Base-by-base conservation (phyloP, 2,113 vertebrate genomes). In the Chrysochloris asiatica region DNA sequence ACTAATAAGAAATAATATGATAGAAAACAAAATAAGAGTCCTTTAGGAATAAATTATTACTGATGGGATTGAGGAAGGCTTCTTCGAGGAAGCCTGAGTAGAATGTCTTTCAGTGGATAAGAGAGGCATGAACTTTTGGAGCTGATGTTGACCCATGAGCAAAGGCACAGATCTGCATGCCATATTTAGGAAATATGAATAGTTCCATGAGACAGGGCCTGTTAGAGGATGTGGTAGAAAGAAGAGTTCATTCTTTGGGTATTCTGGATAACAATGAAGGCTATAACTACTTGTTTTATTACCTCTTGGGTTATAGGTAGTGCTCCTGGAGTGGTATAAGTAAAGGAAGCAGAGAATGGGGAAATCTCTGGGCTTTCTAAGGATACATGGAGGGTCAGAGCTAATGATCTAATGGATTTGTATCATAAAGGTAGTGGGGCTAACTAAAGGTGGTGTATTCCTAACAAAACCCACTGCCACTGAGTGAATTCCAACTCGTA, bases 281-380 rank as follows among this genome's bases (percentile, higher is more conserved):
- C 78, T n/a, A n/a, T n/a, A n/a, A n/a, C n/a, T n/a, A n/a, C 12
- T 95, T 89, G 38, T 22, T 14, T 63, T 89, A 52, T 59, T 50
- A 77, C 13, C 3, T 61, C 30, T 90, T 73, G 79, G 17, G 14
- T 83, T 93, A 22, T 76, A 84, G 84, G 90, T 72, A 72, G 21
- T 67, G 36, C 85, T 54, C 12, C n/a, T 76, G 41, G 72, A 75
- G 52, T 56, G 22, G 11, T 65, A 3, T 76, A 33, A 84, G 21
- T 12, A 91, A 77, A 91, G 69, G 14, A 16, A 83, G 4, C 12
- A 81, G 54, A 28, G 77, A 69, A 9, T 75, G 30, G 28, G 45
- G 80, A 76, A 75, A 52, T 67, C 3, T 1, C 48, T 79, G 47
- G 2, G 19, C 11, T 88, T 6, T 30, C 76, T 77, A 77, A 78